Evolutionary conservation across 2,888 invertebrate genomes (phyloP).

Genomic region (Tipula confusa): DNA sequence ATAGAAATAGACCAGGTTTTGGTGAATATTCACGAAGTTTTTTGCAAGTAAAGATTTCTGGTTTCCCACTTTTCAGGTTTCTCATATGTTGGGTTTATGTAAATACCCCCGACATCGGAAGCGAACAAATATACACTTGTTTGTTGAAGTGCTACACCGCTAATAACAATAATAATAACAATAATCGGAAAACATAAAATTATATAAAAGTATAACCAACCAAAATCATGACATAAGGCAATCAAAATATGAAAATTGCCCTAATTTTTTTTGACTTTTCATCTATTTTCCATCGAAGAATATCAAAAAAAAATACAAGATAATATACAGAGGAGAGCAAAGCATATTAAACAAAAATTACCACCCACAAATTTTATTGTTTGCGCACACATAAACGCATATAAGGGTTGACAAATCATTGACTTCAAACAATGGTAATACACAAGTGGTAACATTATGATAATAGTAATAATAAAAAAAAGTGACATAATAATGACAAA

Average conservation of each 20-base stretch:
- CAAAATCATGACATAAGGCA: slow-evolving; percentile 9
- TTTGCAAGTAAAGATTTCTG: too few species aligned
- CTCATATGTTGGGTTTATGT: not conserved
- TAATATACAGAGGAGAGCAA: not conserved
- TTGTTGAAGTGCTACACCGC: not conserved
- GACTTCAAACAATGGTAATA: not conserved
- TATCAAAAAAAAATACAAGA: not conserved
- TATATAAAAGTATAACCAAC: not conserved
- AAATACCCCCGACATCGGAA: not conserved
- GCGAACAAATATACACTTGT: too few species aligned
- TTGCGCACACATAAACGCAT: not conserved
- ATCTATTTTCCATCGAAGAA: not conserved
- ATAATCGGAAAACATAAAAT: not conserved
- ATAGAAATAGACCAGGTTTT: too few species aligned
- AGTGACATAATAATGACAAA: not conserved
- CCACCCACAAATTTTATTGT: slow-evolving; percentile 9
- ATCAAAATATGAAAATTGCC: slow-evolving; percentile 12
- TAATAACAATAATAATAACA: not conserved
- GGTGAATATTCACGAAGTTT: too few species aligned
- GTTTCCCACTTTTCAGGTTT: too few species aligned
- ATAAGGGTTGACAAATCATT: slow-evolving; percentile 20
- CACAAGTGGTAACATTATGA: not conserved
- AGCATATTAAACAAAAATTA: not conserved
- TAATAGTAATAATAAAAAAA: not conserved
- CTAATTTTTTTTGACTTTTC: slow-evolving; percentile 25